Evolutionary conservation across 2,113 vertebrate species (phyloP).

Genomic region (Pachyramphus minor): DNA sequence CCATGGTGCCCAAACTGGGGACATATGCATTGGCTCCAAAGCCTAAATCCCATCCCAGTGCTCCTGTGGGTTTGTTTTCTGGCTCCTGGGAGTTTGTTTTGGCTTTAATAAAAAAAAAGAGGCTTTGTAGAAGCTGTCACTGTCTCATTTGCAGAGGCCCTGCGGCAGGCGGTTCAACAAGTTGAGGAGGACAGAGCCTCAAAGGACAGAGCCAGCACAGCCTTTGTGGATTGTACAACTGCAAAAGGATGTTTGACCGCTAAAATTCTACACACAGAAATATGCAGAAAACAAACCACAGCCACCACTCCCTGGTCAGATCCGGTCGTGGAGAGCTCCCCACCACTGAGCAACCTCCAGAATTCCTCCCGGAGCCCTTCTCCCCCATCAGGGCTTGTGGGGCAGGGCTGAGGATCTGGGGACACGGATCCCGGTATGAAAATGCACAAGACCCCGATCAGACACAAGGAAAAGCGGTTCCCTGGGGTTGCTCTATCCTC

Average conservation of each 20-base stretch:
- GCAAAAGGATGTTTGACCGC: background rate
- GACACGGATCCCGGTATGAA: background rate
- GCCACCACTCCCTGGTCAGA: background rate
- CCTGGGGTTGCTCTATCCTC: background rate
- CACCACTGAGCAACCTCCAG: background rate
- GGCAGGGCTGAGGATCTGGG: background rate
- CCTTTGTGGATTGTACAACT: background rate
- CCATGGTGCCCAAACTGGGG: fast-evolving
- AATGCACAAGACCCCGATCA: background rate
- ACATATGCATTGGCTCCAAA: background rate
- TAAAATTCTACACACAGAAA: background rate
- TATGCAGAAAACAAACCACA: background rate
- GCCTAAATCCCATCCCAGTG: background rate
- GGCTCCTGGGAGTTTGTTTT: background rate
- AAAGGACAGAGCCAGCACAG: background rate
- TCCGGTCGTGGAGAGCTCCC: background rate
- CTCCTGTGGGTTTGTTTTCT: background rate
- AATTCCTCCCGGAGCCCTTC: background rate
- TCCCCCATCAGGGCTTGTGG: background rate
- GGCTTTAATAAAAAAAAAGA: background rate
- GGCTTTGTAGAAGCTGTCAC: background rate
- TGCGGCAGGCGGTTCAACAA: fast-evolving
- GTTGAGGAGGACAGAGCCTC: background rate
- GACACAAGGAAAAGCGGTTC: background rate
- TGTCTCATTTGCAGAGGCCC: background rate